A percentile compares a stretch with the other conserved stretches of the same genome.
Conservation (phyloP, 2,113 vertebrate genomes). For the Cephalopholis sonnerati region DNA sequence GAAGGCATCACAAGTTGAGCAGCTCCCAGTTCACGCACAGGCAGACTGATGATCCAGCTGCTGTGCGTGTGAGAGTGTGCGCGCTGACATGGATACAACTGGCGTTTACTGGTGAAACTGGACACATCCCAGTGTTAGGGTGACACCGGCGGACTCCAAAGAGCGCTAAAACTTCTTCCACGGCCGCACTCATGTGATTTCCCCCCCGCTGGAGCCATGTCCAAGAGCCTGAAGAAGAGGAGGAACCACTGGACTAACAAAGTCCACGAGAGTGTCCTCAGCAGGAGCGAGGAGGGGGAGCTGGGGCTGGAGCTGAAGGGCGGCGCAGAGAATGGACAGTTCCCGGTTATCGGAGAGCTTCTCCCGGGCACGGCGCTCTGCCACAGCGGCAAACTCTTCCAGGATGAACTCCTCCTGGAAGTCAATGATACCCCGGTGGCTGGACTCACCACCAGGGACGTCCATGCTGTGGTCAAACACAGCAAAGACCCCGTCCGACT, state of each 20-base stretch:
- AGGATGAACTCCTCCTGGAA: conserved; percentile 94
- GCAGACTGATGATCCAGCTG: conserved; percentile 78
- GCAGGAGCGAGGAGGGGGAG: conserved; percentile 89
- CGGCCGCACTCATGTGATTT: conserved; percentile 69
- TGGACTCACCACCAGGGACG: conserved; percentile 95
- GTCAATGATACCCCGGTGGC: conserved; percentile 98
- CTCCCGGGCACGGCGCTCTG: conserved; percentile 88
- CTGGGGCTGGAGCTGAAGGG: conserved; percentile 93
- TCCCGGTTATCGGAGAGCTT: conserved; percentile 93
- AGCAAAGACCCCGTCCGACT: conserved; percentile 96
- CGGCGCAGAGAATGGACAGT: conserved; percentile 96
- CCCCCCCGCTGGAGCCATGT: conserved; percentile 86
- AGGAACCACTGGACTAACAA: conserved; percentile 98
- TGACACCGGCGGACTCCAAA: conserved; percentile 14
- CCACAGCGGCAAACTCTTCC: conserved; percentile 88
- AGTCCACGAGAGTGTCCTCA: conserved; percentile 94
- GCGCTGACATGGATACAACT: conserved; percentile 72
- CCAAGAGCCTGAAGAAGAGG: conserved; percentile 93
- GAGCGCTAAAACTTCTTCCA: conserved; percentile 58
- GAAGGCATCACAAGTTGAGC: conserved; percentile 75
- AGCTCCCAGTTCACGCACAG: conserved; percentile 68
- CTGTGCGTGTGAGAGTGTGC: conserved; percentile 60
- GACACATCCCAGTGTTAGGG: conserved; percentile 27
- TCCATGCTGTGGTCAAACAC: conserved; percentile 95
- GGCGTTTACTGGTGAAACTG: conserved; percentile 57